Conservation (phyloP, 2,888 invertebrate genomes). For the Elegia similella region DNA sequence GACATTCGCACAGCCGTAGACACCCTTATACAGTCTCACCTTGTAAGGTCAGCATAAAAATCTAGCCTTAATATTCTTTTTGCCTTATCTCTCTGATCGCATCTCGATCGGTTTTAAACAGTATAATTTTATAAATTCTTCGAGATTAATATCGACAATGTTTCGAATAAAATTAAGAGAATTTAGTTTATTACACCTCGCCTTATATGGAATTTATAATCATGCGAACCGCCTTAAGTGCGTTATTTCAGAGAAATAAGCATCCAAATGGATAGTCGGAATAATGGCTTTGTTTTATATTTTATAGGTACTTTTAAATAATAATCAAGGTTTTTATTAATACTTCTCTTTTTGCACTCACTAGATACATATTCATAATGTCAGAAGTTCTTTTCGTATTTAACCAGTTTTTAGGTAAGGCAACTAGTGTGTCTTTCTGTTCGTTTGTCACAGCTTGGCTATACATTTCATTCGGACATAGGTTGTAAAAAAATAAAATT, state of each 20-base stretch:
- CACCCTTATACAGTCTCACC: not conserved
- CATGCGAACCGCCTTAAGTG: not conserved
- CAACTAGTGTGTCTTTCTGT: no score
- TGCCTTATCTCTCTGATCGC: not conserved
- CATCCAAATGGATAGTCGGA: not conserved
- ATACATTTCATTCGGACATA: no score
- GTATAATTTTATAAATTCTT: conserved; percentile 11
- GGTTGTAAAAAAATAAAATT: no score
- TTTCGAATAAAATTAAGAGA: conserved; percentile 1
- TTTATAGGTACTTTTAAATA: no score
- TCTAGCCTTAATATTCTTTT: conserved; percentile 10
- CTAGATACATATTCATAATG: no score
- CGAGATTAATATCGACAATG: conserved; percentile 3
- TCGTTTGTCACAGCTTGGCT: no score
- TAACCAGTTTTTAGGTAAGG: no score
- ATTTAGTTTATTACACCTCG: conserved; percentile 1
- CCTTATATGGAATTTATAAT: not conserved
- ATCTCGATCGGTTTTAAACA: conserved; percentile 8
- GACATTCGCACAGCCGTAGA: not conserved
- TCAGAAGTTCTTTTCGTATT: no score
- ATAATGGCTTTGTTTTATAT: no score
- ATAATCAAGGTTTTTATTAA: no score
- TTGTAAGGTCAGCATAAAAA: conserved; percentile 5
- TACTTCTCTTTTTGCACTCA: no score
- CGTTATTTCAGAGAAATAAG: not conserved